Percentiles rank a stretch among this genome's conserved stretches.
These are phyloP conservation scores for Galemys pyrenaicus DNA, from an alignment of 2,113 vertebrate species.

Conservation along the genomic window DNA sequence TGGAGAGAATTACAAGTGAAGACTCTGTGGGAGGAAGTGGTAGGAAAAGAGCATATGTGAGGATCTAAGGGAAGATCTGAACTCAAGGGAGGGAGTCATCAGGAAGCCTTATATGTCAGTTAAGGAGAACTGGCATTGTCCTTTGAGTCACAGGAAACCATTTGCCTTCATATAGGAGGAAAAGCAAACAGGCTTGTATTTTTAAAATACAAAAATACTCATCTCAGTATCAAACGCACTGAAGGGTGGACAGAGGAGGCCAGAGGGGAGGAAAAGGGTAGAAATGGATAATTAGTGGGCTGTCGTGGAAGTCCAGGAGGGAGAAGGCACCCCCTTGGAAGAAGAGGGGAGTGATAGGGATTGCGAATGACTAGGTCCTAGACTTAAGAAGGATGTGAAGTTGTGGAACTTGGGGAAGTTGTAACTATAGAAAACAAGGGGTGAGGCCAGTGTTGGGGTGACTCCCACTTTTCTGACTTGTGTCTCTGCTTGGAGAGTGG, in stretches of 20 bases:
- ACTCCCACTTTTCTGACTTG: neutral
- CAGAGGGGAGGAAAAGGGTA: neutral
- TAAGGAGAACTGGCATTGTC: neutral
- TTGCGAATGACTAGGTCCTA: neutral
- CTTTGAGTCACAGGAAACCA: neutral
- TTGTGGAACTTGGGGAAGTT: neutral
- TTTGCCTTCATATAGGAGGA: neutral
- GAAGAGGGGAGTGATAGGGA: neutral
- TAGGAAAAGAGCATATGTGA: neutral
- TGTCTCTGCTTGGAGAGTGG: neutral
- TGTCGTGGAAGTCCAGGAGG: neutral
- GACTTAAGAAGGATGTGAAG: neutral
- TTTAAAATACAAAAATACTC: neutral
- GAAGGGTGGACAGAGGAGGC: neutral
- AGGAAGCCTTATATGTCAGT: neutral
- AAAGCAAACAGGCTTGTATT: neutral
- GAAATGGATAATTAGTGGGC: neutral
- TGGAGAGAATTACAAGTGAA: neutral
- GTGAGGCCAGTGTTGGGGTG: neutral
- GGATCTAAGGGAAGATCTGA: neutral
- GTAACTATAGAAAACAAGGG: neutral
- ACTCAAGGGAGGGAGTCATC: neutral
- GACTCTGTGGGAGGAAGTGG: neutral
- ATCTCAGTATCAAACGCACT: neutral
- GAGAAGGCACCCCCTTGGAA: neutral